Evolutionary conservation across 2,797 vertebrate genomes (phyloP).

Genomic region (Coluber constrictor): DNA sequence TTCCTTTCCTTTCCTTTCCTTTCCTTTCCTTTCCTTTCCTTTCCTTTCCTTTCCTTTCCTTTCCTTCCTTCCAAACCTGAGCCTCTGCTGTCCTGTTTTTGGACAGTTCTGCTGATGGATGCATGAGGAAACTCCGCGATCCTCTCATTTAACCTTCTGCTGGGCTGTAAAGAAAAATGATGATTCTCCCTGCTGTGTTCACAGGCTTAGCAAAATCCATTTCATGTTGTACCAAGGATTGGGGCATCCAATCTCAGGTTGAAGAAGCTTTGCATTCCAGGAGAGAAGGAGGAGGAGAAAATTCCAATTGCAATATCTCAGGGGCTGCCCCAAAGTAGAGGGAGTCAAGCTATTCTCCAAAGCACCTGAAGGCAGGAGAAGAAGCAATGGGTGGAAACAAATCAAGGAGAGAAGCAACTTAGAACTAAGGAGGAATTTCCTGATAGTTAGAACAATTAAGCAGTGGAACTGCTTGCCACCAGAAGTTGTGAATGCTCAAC

Average conservation of each 20-base stretch:
- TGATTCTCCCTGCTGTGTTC: not conserved
- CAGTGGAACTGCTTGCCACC: too few species aligned
- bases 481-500: too few species aligned
- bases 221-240: not conserved
- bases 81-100: not conserved
- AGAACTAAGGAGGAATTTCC: not conserved
- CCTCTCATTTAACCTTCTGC: not conserved
- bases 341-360: not conserved
- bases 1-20: too few species aligned
- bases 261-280: not conserved
- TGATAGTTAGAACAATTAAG: too few species aligned
- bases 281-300: not conserved
- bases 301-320: not conserved
- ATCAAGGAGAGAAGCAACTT: not conserved
- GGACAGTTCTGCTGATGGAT: not conserved
- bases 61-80: too few species aligned
- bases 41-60: too few species aligned
- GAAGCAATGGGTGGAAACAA: not conserved
- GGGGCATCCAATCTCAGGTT: not conserved
- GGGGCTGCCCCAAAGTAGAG: not conserved
- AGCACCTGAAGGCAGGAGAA: not conserved
- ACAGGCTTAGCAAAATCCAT: not conserved
- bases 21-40: too few species aligned
- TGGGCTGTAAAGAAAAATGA: not conserved
- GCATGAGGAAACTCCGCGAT: not conserved